A percentile compares a stretch with the other conserved stretches of the same genome.
Conservation (phyloP, 2,888 invertebrate genomes). For the Leptopterna dolabrata region DNA sequence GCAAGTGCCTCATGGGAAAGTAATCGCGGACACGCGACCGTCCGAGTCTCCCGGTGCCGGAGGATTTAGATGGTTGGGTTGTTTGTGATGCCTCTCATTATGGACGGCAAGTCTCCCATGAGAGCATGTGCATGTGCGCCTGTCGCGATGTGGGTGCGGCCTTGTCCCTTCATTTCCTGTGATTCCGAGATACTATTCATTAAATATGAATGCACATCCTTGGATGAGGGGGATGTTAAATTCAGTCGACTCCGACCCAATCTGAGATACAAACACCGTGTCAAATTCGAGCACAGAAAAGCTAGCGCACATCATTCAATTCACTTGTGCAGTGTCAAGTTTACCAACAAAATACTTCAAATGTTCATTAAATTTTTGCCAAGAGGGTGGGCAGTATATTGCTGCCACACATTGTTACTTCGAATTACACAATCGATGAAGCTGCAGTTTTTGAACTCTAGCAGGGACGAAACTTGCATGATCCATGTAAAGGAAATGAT, state of each 20-base stretch:
- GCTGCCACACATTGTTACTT: too few species aligned
- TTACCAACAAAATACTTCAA: too few species aligned
- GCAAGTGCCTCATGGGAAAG: slow-evolving; percentile 54
- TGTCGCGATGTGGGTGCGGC: slow-evolving; percentile 18
- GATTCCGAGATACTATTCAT: slow-evolving; percentile 18
- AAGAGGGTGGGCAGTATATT: too few species aligned
- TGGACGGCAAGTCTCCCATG: slow-evolving; percentile 38
- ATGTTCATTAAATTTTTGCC: too few species aligned
- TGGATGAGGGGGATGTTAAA: neutral
- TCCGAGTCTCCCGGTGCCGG: neutral
- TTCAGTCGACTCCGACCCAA: neutral
- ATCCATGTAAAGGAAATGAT: too few species aligned
- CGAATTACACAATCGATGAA: too few species aligned
- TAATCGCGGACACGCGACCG: slow-evolving; percentile 49
- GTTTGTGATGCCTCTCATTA: slow-evolving; percentile 16
- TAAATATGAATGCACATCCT: slow-evolving; percentile 11
- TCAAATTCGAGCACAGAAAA: too few species aligned
- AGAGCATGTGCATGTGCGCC: slow-evolving; percentile 9
- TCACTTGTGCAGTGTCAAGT: too few species aligned
- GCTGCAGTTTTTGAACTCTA: too few species aligned
- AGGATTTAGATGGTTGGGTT: slow-evolving; percentile 31
- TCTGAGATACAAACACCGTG: too few species aligned
- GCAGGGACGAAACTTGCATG: too few species aligned
- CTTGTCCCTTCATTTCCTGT: slow-evolving; percentile 4
- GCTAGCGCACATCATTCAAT: too few species aligned